Conservation (phyloP, 1,140 invertebrate species). For the Andrena cerasifolii region DNA sequence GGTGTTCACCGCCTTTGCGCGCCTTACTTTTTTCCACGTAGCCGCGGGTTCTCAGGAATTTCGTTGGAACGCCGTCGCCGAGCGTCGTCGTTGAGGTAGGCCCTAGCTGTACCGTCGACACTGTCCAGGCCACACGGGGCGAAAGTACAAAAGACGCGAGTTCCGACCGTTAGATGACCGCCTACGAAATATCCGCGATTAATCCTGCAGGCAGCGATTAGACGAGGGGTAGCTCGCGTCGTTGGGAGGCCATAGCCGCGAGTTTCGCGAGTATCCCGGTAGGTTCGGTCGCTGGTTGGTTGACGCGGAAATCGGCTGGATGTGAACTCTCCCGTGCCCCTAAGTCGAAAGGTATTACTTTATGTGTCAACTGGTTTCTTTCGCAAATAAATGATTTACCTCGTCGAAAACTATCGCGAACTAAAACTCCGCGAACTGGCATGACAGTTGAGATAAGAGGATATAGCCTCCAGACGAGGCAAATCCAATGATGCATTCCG, state of each 20-base stretch:
- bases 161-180: constrained; percentile 42
- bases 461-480: constrained; percentile 23
- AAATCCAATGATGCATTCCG: constrained; percentile 48
- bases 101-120: constrained; percentile 55
- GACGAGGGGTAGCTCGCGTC: too few species aligned
- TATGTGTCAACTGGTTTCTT: too few species aligned
- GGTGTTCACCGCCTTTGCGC: constrained; percentile 61
- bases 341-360: too few species aligned
- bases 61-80: constrained; percentile 76
- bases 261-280: too few species aligned
- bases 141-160: constrained; percentile 48
- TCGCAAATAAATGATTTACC: not conserved
- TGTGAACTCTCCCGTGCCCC: too few species aligned
- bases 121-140: constrained; percentile 32
- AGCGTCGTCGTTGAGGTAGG: constrained; percentile 75
- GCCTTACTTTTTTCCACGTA: constrained; percentile 64
- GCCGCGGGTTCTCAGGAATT: constrained; percentile 75
- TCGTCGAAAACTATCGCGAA: not conserved
- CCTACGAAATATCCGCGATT: constrained; percentile 20
- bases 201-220: too few species aligned
- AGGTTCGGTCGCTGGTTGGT: too few species aligned
- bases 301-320: too few species aligned
- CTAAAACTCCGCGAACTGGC: not conserved
- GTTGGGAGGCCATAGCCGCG: too few species aligned
- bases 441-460: not conserved